Percentiles rank a stretch among this genome's conserved stretches.
Evolutionary conservation across 2,888 invertebrate species (phyloP).

Genomic region (Andricus curvator): DNA sequence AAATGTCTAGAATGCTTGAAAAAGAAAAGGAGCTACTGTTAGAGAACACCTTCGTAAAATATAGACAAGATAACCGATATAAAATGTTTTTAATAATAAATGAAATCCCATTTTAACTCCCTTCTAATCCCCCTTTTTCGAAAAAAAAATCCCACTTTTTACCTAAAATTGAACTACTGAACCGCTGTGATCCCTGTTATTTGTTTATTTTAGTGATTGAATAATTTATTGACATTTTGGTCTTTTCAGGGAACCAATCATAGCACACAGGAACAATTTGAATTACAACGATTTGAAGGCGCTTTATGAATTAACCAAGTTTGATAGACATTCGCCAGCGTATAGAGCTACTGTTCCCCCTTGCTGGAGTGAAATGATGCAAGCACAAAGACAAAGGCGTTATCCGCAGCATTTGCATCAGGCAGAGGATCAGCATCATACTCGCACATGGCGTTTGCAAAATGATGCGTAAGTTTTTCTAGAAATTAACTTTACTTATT

Average conservation of each 20-base stretch:
- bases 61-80: too few species aligned
- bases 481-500: too few species aligned
- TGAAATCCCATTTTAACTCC: too few species aligned
- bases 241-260: constrained; percentile 69
- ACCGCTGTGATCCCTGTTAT: too few species aligned
- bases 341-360: constrained; percentile 94
- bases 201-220: background rate
- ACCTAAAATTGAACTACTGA: too few species aligned
- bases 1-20: too few species aligned
- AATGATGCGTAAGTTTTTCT: constrained; percentile 84
- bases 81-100: too few species aligned
- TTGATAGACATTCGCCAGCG: constrained; percentile 84
- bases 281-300: constrained; percentile 83
- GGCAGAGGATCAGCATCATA: constrained; percentile 85
- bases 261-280: constrained; percentile 82
- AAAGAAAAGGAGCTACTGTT: too few species aligned
- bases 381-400: constrained; percentile 92
- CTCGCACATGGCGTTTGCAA: constrained; percentile 93
- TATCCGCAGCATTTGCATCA: constrained; percentile 90
- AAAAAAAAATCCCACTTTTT: too few species aligned
- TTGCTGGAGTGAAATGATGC: constrained; percentile 96
- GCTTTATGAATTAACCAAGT: constrained; percentile 87
- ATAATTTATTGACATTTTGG: background rate
- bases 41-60: too few species aligned
- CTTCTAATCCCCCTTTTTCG: too few species aligned